Base-by-base conservation (phyloP, 2,797 vertebrate species). In the Phoeniculus purpureus region DNA sequence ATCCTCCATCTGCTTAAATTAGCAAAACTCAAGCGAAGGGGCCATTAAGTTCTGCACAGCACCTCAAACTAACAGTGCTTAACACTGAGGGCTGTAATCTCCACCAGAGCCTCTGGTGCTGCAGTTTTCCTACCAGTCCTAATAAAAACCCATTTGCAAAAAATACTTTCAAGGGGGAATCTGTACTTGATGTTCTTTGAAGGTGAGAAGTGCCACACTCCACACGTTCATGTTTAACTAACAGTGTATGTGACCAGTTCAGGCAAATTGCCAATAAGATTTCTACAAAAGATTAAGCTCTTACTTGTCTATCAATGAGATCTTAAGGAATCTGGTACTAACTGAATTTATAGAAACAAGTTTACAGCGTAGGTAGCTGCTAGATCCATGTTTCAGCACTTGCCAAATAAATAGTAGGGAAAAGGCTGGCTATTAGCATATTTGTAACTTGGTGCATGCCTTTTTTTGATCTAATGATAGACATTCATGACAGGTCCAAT, bases 381-480 rank as follows among this genome's bases (percentile, higher is more conserved):
- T n/a, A 58, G 12, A 59, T 37, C 27, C 52, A 34, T 31, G n/a
- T 48, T 77, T 64, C 64, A 70, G 61, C 1, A 43, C 50, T 64
- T 79, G 32, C 34, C 71, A 89, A 77, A 54, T 32, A 67, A 79
- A 84, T 16, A 20, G 31, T 10, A 8, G 15, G 4, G 10, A 48
- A 34, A 66, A 65, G 54, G 76, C 10, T 51, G 22, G 21, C 7
- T 92, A 74, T 67, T 59, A 91, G 62, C 81, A 70, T 80, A 68
- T 62, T 84, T 73, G 65, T 40, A 84, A 59, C 51, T 70, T 25
- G 18, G 32, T 27, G 22, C 14, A 15, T 23, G 77, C 32, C 85
- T 83, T 93, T 56, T 75, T 94, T 96, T 96, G 95, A 95, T 97
- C 97, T 95, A 92, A 94, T 94, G 96, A 97, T 93, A 92, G 23